A percentile compares a stretch with the other conserved stretches of the same genome.
These are phyloP conservation scores for Heterocephalus glaber DNA, from an alignment of 2,113 vertebrate genomes.

Conservation along the genomic window DNA sequence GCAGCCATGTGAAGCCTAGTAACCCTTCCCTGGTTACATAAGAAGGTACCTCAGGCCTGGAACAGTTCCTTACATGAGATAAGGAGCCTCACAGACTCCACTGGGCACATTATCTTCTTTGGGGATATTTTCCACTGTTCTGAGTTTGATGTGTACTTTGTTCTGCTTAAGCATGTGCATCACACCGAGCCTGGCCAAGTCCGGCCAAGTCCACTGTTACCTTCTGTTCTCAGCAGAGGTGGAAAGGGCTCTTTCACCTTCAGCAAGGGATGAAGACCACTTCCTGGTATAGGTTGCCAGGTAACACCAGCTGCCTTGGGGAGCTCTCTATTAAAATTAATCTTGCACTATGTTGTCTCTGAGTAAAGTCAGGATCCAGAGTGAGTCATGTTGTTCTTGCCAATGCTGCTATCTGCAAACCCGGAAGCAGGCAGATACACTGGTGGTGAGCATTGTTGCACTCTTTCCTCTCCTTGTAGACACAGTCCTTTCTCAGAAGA, in stretches of 20 bases:
- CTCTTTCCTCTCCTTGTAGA: neutral
- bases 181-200: neutral
- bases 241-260: neutral
- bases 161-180: neutral
- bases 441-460: too few species aligned
- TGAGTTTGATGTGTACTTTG: neutral
- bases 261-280: neutral
- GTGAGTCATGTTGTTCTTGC: neutral
- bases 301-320: neutral
- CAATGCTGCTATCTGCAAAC: neutral
- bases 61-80: neutral
- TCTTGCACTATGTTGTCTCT: neutral
- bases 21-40: neutral
- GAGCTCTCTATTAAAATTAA: neutral
- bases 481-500: accelerated
- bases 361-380: neutral
- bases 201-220: accelerated
- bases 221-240: neutral
- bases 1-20: neutral
- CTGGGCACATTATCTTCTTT: neutral
- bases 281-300: neutral
- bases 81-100: neutral
- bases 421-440: accelerated
- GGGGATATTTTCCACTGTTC: neutral
- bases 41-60: neutral